Conservation (phyloP, 2,113 vertebrate genomes). For the Podarcis muralis region DNA sequence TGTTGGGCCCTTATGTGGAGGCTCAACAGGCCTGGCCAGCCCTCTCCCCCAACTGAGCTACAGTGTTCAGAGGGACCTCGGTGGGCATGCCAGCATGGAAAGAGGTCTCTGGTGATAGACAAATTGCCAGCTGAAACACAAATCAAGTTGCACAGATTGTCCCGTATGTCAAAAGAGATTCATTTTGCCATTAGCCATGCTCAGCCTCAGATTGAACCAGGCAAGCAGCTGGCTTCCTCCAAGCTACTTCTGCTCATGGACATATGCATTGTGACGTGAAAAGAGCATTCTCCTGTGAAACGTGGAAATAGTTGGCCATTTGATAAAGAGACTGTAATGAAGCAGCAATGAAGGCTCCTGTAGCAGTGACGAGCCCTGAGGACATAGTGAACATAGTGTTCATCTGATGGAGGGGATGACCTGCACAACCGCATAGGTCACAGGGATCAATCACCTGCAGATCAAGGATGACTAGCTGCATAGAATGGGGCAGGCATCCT, state of each 20-base stretch:
- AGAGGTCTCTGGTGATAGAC: neutral
- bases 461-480: neutral
- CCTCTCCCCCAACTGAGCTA: fast-evolving
- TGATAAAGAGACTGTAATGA: neutral
- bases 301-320: neutral
- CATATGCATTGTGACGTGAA: constrained; percentile 40
- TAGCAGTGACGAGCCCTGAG: neutral
- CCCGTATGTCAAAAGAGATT: constrained; percentile 13
- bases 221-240: constrained; percentile 53
- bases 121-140: neutral
- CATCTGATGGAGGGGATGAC: neutral
- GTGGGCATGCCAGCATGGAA: neutral
- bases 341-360: neutral
- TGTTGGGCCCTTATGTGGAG: no score
- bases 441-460: neutral
- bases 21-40: neutral
- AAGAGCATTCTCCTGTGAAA: constrained; percentile 29
- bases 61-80: neutral
- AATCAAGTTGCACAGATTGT: constrained; percentile 28
- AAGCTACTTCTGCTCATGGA: constrained; percentile 36
- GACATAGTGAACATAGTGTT: neutral
- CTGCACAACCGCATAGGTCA: neutral
- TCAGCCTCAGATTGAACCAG: constrained; percentile 48
- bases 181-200: constrained; percentile 29
- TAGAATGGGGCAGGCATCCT: neutral